Percentiles rank a stretch among this genome's conserved stretches.
Evolutionary conservation across 1,140 invertebrate genomes (phyloP).

Genomic region (Cataglyphis hispanica): DNA sequence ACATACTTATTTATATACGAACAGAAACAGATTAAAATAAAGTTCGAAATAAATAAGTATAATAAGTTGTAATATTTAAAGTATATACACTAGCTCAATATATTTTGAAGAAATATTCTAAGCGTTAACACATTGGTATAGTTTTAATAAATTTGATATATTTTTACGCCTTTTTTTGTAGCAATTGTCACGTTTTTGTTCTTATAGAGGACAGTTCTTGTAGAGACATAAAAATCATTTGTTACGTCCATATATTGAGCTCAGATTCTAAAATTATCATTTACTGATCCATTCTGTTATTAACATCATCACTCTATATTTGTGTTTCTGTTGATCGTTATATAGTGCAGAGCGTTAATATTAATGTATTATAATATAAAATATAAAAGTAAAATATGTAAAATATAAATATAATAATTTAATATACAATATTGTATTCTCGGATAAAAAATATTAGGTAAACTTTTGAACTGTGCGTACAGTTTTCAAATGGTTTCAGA

Average conservation of each 20-base stretch:
- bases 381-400: not conserved
- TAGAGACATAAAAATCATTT: not conserved
- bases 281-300: not conserved
- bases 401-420: not conserved
- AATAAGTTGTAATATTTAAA: not conserved
- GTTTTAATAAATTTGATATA: not conserved
- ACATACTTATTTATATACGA: not conserved
- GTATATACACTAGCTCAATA: not conserved
- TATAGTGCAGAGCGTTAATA: not conserved
- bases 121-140: not conserved
- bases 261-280: not conserved
- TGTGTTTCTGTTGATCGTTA: not conserved
- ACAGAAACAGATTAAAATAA: not conserved
- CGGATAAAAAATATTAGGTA: constrained; percentile 1
- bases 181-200: not conserved
- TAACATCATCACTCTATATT: not conserved
- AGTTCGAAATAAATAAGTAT: not conserved
- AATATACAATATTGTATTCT: not conserved
- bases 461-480: constrained; percentile 13
- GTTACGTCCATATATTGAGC: not conserved
- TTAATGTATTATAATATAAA: not conserved
- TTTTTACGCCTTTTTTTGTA: not conserved
- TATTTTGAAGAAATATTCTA: not conserved
- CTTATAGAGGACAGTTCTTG: not conserved
- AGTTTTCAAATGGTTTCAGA: not conserved